Evolutionary conservation across 2,113 vertebrate species (phyloP).

Genomic region (Dasypus novemcinctus): DNA sequence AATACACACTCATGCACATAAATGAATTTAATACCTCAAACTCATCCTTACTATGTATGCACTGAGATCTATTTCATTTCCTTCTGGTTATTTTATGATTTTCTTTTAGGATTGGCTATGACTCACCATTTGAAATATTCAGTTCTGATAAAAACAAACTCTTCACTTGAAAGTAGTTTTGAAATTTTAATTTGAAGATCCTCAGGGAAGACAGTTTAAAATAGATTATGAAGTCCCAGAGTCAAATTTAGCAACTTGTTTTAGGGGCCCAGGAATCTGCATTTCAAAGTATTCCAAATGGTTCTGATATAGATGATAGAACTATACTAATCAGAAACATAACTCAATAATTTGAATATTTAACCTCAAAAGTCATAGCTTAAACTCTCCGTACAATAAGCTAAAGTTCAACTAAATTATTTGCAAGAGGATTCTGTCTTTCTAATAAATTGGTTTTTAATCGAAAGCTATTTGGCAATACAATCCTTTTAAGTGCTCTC

Average conservation of each 20-base stretch:
- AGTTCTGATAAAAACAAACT: not conserved
- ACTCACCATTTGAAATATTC: too few species aligned
- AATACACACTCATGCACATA: not conserved
- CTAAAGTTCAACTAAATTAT: not conserved
- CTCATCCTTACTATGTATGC: too few species aligned
- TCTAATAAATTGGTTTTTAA: constrained; percentile 5
- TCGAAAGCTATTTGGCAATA: constrained; percentile 27
- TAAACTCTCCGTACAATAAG: not conserved
- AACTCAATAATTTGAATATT: not conserved
- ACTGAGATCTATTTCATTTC: too few species aligned
- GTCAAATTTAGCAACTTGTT: not conserved
- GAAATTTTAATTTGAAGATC: not conserved
- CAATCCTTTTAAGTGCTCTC: not conserved
- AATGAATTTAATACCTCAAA: too few species aligned
- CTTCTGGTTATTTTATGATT: too few species aligned
- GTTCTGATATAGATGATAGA: not conserved
- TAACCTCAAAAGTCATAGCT: constrained; percentile 12
- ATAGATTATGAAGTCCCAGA: not conserved
- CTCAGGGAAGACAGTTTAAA: not conserved
- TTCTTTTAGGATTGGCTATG: too few species aligned
- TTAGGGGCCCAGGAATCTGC: not conserved
- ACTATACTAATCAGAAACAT: not conserved
- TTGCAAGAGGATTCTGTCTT: not conserved
- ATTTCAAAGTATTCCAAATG: not conserved
- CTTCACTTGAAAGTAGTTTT: not conserved